Conservation (phyloP, 2,113 vertebrate genomes). For the Takifugu bimaculatus region DNA sequence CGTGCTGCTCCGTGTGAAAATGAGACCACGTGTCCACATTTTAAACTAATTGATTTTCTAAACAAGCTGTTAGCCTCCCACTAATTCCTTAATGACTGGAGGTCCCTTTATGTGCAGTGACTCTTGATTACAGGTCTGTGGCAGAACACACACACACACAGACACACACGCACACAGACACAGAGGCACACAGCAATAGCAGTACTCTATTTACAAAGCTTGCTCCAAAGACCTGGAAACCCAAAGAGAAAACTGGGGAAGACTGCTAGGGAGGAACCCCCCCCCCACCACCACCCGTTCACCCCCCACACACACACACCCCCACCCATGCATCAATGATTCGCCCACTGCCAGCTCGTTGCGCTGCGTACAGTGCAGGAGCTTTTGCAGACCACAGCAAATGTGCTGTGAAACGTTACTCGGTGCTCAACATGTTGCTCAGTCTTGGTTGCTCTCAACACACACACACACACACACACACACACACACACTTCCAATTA, state of each 20-base stretch:
- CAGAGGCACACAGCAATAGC: background rate
- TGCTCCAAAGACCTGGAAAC: background rate
- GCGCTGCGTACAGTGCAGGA: conserved; percentile 47
- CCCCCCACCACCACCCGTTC: too few relatives aligned
- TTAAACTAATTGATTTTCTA: conserved; percentile 63
- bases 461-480: conserved; percentile 6
- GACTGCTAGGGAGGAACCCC: conserved; percentile 2
- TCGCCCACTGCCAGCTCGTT: conserved; percentile 31
- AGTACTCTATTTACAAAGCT: background rate
- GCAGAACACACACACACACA: conserved; percentile 24
- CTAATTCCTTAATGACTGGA: conserved; percentile 65
- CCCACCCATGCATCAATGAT: conserved; percentile 50
- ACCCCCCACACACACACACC: background rate
- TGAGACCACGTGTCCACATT: conserved; percentile 54
- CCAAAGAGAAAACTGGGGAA: conserved; percentile 9
- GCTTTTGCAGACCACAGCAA: conserved; percentile 55
- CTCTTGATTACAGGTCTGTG: conserved; percentile 64
- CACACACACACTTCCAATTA: conserved; percentile 3
- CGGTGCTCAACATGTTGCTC: conserved; percentile 52
- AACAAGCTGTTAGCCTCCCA: conserved; percentile 62
- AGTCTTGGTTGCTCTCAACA: conserved; percentile 24
- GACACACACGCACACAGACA: conserved; percentile 10
- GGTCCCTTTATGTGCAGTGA: conserved; percentile 56
- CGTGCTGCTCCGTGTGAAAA: conserved; percentile 35
- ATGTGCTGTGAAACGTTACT: conserved; percentile 69